Evolutionary conservation across 2,797 vertebrate genomes (phyloP).

Genomic region (Etheostoma nigrum): DNA sequence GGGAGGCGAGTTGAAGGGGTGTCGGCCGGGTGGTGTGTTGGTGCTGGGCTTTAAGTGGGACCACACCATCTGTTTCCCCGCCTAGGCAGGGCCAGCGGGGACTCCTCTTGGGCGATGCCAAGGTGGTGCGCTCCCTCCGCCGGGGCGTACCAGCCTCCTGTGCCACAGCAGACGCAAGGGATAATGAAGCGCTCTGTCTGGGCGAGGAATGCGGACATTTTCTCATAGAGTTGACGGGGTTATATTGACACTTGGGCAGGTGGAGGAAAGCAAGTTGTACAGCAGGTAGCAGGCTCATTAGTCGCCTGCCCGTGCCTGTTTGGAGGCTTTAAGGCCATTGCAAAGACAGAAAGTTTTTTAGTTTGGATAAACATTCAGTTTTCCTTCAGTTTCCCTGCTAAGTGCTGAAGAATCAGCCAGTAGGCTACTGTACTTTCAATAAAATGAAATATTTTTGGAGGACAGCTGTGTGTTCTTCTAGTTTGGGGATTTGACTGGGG

Average conservation of each 20-base stretch:
- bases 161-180: conserved; percentile 71
- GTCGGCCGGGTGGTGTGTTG: conserved; percentile 70
- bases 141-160: conserved; percentile 73
- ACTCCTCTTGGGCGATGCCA: conserved; percentile 82
- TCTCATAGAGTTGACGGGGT: conserved; percentile 66
- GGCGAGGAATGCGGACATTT: conserved; percentile 55
- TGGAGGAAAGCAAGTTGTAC: conserved; percentile 75
- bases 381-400: conserved; percentile 5
- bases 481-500: conserved; percentile 17
- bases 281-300: conserved; percentile 77
- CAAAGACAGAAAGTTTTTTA: conserved; percentile 44
- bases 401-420: conserved; percentile 41
- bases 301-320: conserved; percentile 49
- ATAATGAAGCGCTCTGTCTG: conserved; percentile 82
- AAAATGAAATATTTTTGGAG: conserved; percentile 12
- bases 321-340: conserved; percentile 26
- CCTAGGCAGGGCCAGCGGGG: conserved; percentile 78
- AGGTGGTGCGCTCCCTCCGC: conserved; percentile 61
- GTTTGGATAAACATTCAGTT: conserved; percentile 34
- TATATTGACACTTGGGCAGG: conserved; percentile 77
- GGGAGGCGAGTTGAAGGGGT: conserved; percentile 57
- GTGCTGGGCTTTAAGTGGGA: conserved; percentile 80
- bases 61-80: conserved; percentile 86
- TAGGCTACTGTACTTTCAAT: conserved; percentile 32
- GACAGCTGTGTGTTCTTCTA: conserved; percentile 44